Base-by-base conservation (phyloP, 2,888 invertebrate genomes). In the Sicus ferrugineus region DNA sequence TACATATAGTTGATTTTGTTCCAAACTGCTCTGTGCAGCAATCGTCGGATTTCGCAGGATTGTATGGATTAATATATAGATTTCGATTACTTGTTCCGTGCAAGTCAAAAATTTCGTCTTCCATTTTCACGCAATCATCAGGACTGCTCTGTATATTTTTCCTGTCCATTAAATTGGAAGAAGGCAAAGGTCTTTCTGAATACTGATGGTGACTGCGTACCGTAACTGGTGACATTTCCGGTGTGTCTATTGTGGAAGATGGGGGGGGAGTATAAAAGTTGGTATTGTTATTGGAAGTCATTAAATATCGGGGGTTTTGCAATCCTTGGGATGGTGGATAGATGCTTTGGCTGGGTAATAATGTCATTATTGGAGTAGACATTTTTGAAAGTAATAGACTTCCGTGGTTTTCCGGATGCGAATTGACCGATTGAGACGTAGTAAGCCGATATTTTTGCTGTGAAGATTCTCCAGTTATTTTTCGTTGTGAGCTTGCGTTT, bases 11-110 rank as follows among this genome's bases (percentile, higher is more conserved):
- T 19, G 70, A 69, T 4, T 73, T 70, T 14, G 69, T 63, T 3
- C 67, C 76, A 26, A 76, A 78, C 11, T 70, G 68, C 26, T 75
- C 75, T 64, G 75, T 75, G 31, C 75, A 75, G 62, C 73, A 76
- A 46, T 68, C 67, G 26, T 75, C 77, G 1, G 74, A 70, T 16
- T 76, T 73, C 11, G 73, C 73, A 31, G 77, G 72, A 70, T 76
- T 80, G 62, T 80, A 82, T 2, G 82, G 81, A 75, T 82, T 81
- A 54, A 78, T 75, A 71, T 81, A 82, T 3, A 82, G 73, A 31
- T 77, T 76, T 48, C 77, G 75, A 4, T 72, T 70, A 11, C 66
- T 38, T 30, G 70, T 50, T 59, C 74, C 38, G 56, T 67, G 59
- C 21, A 23, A 26, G 9, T 61, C 62, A 30, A 54, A 68, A 31